Conservation (phyloP, 2,888 invertebrate species). For the Punctoribates punctum region DNA sequence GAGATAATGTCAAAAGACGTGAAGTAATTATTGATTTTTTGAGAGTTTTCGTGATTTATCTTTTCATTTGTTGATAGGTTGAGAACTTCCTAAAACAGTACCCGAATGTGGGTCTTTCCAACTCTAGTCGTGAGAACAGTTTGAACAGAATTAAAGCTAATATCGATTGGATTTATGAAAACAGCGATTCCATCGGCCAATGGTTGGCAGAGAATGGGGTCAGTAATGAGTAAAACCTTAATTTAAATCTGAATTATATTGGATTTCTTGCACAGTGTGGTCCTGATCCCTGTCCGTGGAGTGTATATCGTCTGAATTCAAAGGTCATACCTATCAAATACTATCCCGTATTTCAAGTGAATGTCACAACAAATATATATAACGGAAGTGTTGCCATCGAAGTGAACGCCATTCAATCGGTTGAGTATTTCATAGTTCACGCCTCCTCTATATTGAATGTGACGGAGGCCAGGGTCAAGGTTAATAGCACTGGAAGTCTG, state of each 20-base stretch:
- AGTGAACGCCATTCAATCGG: not conserved
- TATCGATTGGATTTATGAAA: conserved; percentile 36
- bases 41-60: no score
- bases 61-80: no score
- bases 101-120: no score
- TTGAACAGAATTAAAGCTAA: conserved; percentile 31
- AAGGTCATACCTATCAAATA: conserved; percentile 28
- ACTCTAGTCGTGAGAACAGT: conserved; percentile 3
- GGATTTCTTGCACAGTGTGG: conserved; percentile 21
- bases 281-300: conserved; percentile 36
- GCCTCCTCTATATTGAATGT: conserved; percentile 36
- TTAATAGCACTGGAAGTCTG: conserved; percentile 20
- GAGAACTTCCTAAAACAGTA: conserved; percentile 28
- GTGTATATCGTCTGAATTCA: conserved; percentile 28
- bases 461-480: not conserved
- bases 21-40: conserved; percentile 1
- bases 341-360: not conserved
- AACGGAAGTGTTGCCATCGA: conserved; percentile 10
- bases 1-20: conserved; percentile 1
- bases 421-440: conserved; percentile 36
- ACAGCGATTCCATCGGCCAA: conserved; percentile 23
- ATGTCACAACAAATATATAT: conserved; percentile 29
- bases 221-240: not conserved
- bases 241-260: not conserved
- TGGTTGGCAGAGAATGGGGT: conserved; percentile 32